Evolutionary conservation across 2,797 vertebrate genomes (phyloP), one percentile per base, ranked within the genome.

Genomic region (Phrynocephalus vlangalii): DNA sequence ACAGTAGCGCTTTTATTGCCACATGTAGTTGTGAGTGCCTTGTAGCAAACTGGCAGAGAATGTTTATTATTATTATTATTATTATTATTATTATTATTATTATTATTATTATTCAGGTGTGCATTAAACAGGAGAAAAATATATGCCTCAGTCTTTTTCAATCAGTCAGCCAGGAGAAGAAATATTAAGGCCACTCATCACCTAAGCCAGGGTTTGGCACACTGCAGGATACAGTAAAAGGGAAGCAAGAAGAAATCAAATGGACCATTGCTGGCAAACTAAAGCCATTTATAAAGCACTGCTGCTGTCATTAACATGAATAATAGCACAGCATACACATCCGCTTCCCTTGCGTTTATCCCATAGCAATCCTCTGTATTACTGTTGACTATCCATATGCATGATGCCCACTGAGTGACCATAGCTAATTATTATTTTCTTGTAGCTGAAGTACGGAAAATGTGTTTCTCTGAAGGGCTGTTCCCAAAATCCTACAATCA

Each of bases 231-330:
- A 81, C 10, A 48, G 20, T 52, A 79, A 16, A 50, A 0, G 38
- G 84, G 89, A 87, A 85, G 89, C 88, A 86, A 84, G 88, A 86
- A 63, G 80, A 92, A 95, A 94, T 94, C 94, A 92, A 90, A 88
- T 89, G 68, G n/a, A 1, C 75, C 91, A 92, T 95, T 92, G 90
- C 11, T 86, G 85, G 80, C 85, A 94, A 93, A 86, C 63, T 88
- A 90, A 93, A 91, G 84, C 85, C 89, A 93, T 94, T 44, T 89
- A 95, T 91, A 88, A 93, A 96, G 94, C 88, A 92, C 0, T 83
- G 90, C 86, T 82, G 71, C 79, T 94, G 92, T 94, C 90, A 91
- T 95, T 94, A 93, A 86, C 30, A 56, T 66, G 48, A 15, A 78
- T 90, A 89, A 91, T 93, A 89, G 84, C 86, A 88, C 84, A 79